Evolutionary conservation across 2,888 invertebrate genomes (phyloP).

Genomic region (Calameuta filiformis): DNA sequence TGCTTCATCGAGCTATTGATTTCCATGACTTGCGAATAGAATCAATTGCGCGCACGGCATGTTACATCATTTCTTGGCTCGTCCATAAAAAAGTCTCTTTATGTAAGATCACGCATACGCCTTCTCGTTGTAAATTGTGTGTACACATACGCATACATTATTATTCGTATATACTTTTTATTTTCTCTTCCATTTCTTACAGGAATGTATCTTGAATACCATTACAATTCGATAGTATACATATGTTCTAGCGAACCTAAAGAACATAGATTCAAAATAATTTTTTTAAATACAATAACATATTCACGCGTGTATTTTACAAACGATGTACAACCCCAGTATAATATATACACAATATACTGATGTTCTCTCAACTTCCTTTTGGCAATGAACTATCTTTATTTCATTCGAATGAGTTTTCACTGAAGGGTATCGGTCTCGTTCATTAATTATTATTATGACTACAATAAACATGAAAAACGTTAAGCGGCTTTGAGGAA

Average conservation of each 20-base stretch:
- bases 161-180: neutral
- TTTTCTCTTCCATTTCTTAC: neutral
- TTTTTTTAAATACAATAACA: constrained; percentile 20
- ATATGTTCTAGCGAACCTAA: neutral
- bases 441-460: neutral
- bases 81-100: neutral
- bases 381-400: neutral
- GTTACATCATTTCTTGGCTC: neutral
- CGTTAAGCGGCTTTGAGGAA: neutral
- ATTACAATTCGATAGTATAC: neutral
- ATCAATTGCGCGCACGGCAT: too few relatives aligned
- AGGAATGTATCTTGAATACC: neutral
- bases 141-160: neutral
- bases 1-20: neutral
- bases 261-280: constrained; percentile 4
- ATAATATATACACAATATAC: constrained; percentile 1
- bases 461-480: neutral
- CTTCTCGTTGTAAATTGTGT: neutral
- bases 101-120: neutral
- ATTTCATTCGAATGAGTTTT: neutral
- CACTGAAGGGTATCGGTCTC: neutral
- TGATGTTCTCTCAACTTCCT: neutral
- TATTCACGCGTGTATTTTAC: constrained; percentile 23
- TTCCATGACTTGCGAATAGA: neutral
- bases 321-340: constrained; percentile 1